Conservation (phyloP, 2,888 invertebrate genomes). For the Pterobdella sp. region DNA sequence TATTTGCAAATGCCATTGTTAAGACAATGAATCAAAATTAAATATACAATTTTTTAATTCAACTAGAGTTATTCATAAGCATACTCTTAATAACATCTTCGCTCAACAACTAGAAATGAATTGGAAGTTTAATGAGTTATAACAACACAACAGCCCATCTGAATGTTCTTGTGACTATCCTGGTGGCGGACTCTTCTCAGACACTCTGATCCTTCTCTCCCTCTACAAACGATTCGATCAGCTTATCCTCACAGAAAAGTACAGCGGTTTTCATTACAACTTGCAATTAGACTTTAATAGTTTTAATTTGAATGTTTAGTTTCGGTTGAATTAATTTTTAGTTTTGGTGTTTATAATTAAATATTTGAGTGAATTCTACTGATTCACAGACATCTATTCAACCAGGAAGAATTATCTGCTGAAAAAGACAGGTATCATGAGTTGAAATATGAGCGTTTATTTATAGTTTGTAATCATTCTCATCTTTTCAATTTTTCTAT, state of each 20-base stretch:
- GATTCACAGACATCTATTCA: neutral
- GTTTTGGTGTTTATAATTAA: too few species aligned
- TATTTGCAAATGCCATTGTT: too few species aligned
- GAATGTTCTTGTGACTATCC: neutral
- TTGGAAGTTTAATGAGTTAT: too few species aligned
- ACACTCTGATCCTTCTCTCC: neutral
- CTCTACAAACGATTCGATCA: neutral
- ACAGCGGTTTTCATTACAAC: too few species aligned
- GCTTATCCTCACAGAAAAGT: neutral
- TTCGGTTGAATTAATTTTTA: neutral
- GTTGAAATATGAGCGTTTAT: neutral
- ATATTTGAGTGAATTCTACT: too few species aligned
- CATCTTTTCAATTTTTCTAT: neutral
- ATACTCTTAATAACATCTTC: too few species aligned
- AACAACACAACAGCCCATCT: neutral
- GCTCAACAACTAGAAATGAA: too few species aligned
- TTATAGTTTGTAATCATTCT: neutral
- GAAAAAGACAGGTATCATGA: neutral
- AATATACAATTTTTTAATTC: too few species aligned
- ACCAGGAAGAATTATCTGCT: neutral
- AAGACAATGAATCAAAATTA: too few species aligned
- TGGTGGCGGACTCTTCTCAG: neutral
- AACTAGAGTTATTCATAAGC: too few species aligned
- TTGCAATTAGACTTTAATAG: neutral
- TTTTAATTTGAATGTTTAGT: neutral